Percentiles rank a stretch among this genome's conserved stretches.
Evolutionary conservation across 1,140 invertebrate genomes (phyloP).

Genomic region (Leguminivora glycinivorella): DNA sequence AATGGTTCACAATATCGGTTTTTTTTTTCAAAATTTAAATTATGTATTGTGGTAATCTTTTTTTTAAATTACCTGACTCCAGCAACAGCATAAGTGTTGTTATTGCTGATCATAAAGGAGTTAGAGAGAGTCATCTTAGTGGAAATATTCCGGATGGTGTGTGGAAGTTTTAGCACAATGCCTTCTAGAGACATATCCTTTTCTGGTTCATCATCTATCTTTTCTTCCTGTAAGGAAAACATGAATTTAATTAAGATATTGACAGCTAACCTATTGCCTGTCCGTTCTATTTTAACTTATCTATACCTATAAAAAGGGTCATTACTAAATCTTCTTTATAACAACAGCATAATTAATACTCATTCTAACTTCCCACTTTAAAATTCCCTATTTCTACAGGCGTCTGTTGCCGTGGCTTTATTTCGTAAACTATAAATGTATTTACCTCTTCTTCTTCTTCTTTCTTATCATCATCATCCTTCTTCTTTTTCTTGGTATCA

Average conservation of each 20-base stretch:
- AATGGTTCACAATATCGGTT: no score
- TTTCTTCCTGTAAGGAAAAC: constrained; percentile 49
- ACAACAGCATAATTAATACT: no score
- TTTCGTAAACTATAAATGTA: no score
- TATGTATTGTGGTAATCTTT: no score
- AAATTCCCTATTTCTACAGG: no score
- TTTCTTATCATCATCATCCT: constrained; percentile 49
- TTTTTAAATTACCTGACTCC: constrained; percentile 87
- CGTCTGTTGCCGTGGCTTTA: no score
- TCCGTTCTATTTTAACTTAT: no score
- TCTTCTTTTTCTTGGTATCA: constrained; percentile 44
- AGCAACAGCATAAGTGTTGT: constrained; percentile 95
- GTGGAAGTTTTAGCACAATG: constrained; percentile 88
- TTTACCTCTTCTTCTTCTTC: constrained; percentile 52
- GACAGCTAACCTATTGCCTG: no score
- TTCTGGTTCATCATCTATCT: constrained; percentile 58
- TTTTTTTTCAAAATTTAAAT: no score
- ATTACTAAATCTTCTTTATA: no score
- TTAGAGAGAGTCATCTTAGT: constrained; percentile 93
- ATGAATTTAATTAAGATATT: background rate
- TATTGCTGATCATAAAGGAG: constrained; percentile 93
- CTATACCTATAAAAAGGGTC: no score
- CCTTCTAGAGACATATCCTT: constrained; percentile 74
- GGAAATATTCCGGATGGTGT: constrained; percentile 95
- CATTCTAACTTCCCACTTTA: no score